Evolutionary conservation across 2,797 vertebrate genomes (phyloP).

Genomic region (Crenichthys baileyi): DNA sequence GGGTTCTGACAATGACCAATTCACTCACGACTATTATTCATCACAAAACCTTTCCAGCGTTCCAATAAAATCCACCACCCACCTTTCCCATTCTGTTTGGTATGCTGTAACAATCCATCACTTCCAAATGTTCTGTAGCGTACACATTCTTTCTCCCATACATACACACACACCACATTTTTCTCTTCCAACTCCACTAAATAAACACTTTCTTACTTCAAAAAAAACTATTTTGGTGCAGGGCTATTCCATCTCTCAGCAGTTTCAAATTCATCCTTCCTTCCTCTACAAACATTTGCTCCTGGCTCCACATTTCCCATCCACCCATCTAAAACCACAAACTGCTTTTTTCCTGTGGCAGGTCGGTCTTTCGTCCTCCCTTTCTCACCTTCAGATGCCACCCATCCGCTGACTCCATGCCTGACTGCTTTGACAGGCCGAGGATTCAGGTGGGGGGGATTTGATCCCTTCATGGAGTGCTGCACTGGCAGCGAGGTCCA

Average conservation of each 20-base stretch:
- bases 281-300: constrained; percentile 69
- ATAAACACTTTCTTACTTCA: constrained; percentile 70
- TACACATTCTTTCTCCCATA: constrained; percentile 1
- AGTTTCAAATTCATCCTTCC: constrained; percentile 65
- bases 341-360: constrained; percentile 63
- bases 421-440: constrained; percentile 77
- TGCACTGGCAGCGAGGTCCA: constrained; percentile 65
- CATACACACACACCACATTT: constrained; percentile 38
- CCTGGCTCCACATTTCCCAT: constrained; percentile 54
- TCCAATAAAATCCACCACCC: constrained; percentile 77
- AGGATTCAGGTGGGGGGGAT: constrained; percentile 56
- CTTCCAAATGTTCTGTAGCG: constrained; percentile 60
- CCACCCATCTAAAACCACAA: constrained; percentile 53
- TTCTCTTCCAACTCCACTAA: constrained; percentile 62
- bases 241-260: constrained; percentile 71
- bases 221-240: constrained; percentile 70
- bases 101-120: constrained; percentile 78
- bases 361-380: constrained; percentile 44
- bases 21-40: constrained; percentile 80
- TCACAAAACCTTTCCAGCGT: constrained; percentile 77
- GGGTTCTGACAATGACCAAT: constrained; percentile 80
- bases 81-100: constrained; percentile 74
- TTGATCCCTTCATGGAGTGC: constrained; percentile 69
- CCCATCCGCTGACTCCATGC: constrained; percentile 69
- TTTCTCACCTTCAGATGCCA: constrained; percentile 70